These are phyloP conservation scores for Laspeyria flexula DNA, from an alignment of 2,888 invertebrate genomes.

Conservation along the genomic window DNA sequence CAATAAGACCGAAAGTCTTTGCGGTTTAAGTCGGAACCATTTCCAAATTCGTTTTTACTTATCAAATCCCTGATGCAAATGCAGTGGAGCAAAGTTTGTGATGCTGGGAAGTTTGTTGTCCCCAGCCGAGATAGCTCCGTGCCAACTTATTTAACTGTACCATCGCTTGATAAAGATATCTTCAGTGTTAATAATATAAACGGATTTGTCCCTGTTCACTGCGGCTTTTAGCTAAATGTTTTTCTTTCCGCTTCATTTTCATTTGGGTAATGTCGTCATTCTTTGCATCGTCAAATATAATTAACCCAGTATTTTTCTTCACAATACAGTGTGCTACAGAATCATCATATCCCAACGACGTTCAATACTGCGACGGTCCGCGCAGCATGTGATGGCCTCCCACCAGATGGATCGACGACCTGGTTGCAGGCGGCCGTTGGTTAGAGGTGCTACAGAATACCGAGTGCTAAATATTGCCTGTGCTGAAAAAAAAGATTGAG, in stretches of 20 bases:
- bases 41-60: slow-evolving; percentile 39
- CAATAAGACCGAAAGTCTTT: slow-evolving; percentile 12
- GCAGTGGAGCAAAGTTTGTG: slow-evolving; percentile 37
- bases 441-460: too few species aligned
- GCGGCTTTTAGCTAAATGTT: background rate
- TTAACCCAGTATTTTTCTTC: background rate
- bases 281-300: background rate
- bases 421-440: too few species aligned
- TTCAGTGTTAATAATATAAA: slow-evolving; percentile 34
- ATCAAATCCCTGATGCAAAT: slow-evolving; percentile 41
- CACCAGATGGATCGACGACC: too few species aligned
- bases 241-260: background rate
- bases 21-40: slow-evolving; percentile 18
- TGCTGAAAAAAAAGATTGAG: too few species aligned
- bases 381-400: too few species aligned
- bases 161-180: slow-evolving; percentile 40
- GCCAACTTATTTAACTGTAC: slow-evolving; percentile 43
- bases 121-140: slow-evolving; percentile 42
- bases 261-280: background rate
- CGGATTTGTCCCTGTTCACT: slow-evolving; percentile 7
- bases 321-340: background rate
- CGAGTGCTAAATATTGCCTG: too few species aligned
- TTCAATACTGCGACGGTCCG: too few species aligned
- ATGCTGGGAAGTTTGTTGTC: slow-evolving; percentile 47
- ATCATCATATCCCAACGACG: too few species aligned